Evolutionary conservation across 2,113 vertebrate genomes (phyloP), one percentile per base, ranked within the genome.

Genomic region (Nothocercus julius): DNA sequence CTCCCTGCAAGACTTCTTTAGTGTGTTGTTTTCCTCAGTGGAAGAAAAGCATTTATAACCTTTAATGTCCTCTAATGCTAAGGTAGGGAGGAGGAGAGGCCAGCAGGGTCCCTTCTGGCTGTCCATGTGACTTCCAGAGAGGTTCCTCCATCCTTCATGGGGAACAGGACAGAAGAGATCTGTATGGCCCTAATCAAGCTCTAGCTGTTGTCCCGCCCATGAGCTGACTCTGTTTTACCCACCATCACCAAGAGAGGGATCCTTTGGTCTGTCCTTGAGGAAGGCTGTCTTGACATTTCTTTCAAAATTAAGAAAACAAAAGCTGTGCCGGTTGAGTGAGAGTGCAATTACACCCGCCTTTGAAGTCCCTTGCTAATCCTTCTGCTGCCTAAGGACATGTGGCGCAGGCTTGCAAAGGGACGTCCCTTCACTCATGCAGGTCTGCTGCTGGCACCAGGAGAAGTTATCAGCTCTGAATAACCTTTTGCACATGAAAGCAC

Each of bases 361-460:
- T 96, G 96, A 96, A 96, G 96, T 16, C 66, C 59, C 44, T 82
- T n/a, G 47, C 70, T 97, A 94, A 97, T 97, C 95, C 92, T 64
- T 59, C 45, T 18, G 18, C 85, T 86, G 90, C 94, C 90, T 47
- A 34, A 7, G 95, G 92, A 95, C 95, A 34, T 44, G 82, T 49
- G 82, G 91, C 64, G 15, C 67, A 32, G 92, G 73, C 91, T 17
- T 3, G 66, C 24, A 28, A 56, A 2, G 85, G 27, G 88, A 82
- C 90, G 5, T 62, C 24, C 1, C 62, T 87, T 68, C 92, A 24
- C 21, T 27, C 18, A 22, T 45, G 58, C 7, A 27, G 7, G 7
- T 14, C 32, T 72, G 89, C 42, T 0, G 1, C 68, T 86, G 89
- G 64, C 14, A 32, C 32, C 15, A 27, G 75, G 51, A 70, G 61